phyloP scores from a whole-genome alignment of 2,888 invertebrate genomes.

The Acronicta alni region DNA sequence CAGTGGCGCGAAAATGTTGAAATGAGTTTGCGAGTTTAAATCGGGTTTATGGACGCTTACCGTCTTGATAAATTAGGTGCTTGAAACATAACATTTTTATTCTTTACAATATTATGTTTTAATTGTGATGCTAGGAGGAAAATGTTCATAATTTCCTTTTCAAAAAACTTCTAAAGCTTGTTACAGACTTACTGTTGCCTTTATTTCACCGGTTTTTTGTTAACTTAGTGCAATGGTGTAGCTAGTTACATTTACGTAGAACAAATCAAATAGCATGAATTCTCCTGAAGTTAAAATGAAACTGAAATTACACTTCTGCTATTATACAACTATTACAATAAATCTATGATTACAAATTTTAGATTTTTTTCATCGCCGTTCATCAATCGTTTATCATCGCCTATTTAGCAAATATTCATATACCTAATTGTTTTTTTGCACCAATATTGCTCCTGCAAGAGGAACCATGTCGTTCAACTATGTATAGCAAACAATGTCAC shows the following conservation, averaged over 20 bases:
- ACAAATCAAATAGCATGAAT: too few relatives aligned
- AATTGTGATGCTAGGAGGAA: slow-evolving; percentile 35
- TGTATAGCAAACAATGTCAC: slow-evolving; percentile 3
- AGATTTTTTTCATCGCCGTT: too few relatives aligned
- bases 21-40: slow-evolving; percentile 57
- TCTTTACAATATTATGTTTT: slow-evolving; percentile 49
- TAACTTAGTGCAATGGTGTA: too few relatives aligned
- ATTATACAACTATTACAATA: too few relatives aligned
- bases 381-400: too few relatives aligned
- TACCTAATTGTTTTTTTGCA: background rate
- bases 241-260: too few relatives aligned
- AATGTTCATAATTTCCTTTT: slow-evolving; percentile 22
- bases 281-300: too few relatives aligned
- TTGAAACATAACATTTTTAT: slow-evolving; percentile 42
- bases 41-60: slow-evolving; percentile 57
- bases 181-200: background rate
- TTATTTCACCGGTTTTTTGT: background rate
- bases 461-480: too few relatives aligned
- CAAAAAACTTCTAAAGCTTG: background rate
- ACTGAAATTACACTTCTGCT: too few relatives aligned
- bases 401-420: background rate
- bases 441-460: too few relatives aligned
- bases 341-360: too few relatives aligned
- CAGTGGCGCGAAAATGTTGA: slow-evolving; percentile 56
- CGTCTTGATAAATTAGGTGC: slow-evolving; percentile 53